Base-by-base conservation (phyloP, 2,888 invertebrate genomes). In the Siphonodentalium dalli region DNA sequence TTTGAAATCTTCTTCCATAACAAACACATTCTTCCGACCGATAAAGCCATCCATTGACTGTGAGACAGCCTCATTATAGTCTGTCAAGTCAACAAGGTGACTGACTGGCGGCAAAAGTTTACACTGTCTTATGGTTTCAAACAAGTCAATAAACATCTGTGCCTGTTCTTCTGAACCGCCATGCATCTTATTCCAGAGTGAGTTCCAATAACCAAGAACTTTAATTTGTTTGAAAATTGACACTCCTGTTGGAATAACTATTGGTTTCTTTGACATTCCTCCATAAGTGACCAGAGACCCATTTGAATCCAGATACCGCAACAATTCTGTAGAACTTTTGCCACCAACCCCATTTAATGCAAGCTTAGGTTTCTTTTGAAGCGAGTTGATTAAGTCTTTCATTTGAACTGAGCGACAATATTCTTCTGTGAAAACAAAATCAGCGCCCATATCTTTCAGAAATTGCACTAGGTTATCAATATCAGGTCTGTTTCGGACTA, bases 341-440 rank as follows among this genome's bases (percentile, higher is more conserved):
- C 98, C 98, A 5, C 97, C 94, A 38, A 99, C 89, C 80, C 97
- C 95, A 82, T 99, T 99, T 7, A 99, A 83, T 0, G 90, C 98
- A 50, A 99, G 83, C 69, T 87, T 87, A 18, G 97, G 94, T 13
- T 96, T 93, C 71, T 86, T 85, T 2, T 58, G 55, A 15, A 78
- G 40, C 11, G 64, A 58, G 27, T 70, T 69, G 35, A 80, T 63
- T 1, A 82, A 58, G 6, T 73, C 67, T 51, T 72, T 74, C 77
- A 80, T 79, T 27, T 71, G 69, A 28, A 69, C 66, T 18, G 68
- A 68, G 21, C 78, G 66, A 37, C 77, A 65, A 53, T 93, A 90
- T 63, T 89, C 89, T 77, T 94, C 93, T 0, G 95, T 96, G 1
- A 92, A 83, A 2, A 99, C 90, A 66, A 87, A 84, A 47, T 88